Evolutionary conservation across 2,888 invertebrate species (phyloP).

Genomic region (Sialis lutaria): DNA sequence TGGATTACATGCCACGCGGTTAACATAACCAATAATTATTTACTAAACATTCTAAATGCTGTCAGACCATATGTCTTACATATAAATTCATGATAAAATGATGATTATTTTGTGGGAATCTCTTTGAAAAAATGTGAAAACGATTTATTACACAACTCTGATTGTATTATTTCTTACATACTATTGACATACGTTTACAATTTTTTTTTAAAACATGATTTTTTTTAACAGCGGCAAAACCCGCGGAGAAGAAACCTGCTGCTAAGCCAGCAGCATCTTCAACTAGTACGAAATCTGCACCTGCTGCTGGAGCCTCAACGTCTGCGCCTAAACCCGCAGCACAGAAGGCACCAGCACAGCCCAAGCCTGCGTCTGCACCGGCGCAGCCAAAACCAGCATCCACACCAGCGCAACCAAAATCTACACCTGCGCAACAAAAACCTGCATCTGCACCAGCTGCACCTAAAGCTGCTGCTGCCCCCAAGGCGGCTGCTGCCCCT

Average conservation of each 20-base stretch:
- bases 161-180: slow-evolving; percentile 5
- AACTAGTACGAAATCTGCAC: slow-evolving; percentile 18
- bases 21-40: neutral
- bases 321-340: slow-evolving; percentile 29
- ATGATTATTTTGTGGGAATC: slow-evolving; percentile 36
- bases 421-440: slow-evolving; percentile 27
- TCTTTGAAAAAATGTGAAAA: slow-evolving; percentile 28
- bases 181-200: neutral
- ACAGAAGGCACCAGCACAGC: slow-evolving; percentile 24
- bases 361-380: slow-evolving; percentile 20
- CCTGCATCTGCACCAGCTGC: slow-evolving; percentile 26
- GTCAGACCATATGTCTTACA: neutral
- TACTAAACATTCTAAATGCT: neutral
- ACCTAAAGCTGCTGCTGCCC: slow-evolving; percentile 19
- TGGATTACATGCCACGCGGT: slow-evolving; percentile 13
- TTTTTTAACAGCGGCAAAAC: slow-evolving; percentile 31
- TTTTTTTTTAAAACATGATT: slow-evolving; percentile 6
- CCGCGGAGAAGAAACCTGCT: slow-evolving; percentile 34
- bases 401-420: slow-evolving; percentile 20
- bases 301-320: slow-evolving; percentile 18
- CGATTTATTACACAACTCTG: slow-evolving; percentile 14
- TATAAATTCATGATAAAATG: slow-evolving; percentile 14
- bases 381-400: slow-evolving; percentile 22
- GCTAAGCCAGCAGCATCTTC: slow-evolving; percentile 16
- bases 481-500: slow-evolving; percentile 20